phyloP scores from a whole-genome alignment of 2,797 vertebrate genomes.

The Tadarida brasiliensis region DNA sequence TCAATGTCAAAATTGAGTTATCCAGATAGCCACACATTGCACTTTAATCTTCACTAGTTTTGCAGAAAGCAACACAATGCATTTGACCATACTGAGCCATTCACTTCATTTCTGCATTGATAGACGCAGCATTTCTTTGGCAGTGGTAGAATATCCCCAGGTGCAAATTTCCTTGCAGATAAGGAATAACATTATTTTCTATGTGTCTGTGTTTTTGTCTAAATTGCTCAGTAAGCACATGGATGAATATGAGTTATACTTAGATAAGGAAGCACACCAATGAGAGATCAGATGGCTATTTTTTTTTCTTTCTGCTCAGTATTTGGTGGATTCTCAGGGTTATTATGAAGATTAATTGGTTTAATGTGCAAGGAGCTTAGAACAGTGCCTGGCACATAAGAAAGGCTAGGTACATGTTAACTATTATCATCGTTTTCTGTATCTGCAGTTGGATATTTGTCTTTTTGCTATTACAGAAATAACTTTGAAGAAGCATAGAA shows the following conservation, averaged over 20 bases:
- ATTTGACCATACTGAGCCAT: neutral
- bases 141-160: neutral
- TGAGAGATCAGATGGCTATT: neutral
- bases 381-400: neutral
- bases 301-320: neutral
- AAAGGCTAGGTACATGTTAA: neutral
- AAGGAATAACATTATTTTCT: neutral
- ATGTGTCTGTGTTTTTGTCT: constrained; percentile 41
- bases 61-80: neutral
- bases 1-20: neutral
- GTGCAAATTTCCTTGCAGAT: constrained; percentile 52
- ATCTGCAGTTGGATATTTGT: neutral
- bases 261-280: neutral
- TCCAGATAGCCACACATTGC: neutral
- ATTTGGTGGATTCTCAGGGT: neutral
- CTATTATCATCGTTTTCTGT: neutral
- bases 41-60: neutral
- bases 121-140: neutral
- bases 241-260: constrained; percentile 13
- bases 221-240: constrained; percentile 19
- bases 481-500: constrained; percentile 5
- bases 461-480: neutral
- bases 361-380: neutral
- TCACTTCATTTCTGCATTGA: neutral
- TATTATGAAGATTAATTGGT: neutral